Conservation (phyloP, 2,797 vertebrate genomes). For the Acanthiza pusilla region DNA sequence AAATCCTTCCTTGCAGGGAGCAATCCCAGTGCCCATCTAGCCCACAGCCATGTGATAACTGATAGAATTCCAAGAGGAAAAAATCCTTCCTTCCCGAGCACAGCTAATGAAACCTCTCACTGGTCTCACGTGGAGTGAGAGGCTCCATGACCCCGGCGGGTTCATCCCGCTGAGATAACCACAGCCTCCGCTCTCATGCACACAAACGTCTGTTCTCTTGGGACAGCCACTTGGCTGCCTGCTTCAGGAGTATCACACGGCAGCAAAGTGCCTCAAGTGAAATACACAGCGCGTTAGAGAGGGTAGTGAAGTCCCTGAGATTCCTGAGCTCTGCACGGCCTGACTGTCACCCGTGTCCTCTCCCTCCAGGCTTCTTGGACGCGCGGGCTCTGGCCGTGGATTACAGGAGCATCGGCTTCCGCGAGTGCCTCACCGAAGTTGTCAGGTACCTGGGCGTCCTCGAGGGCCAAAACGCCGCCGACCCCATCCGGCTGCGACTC, state of each 20-base stretch:
- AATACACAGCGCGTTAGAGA: constrained; percentile 35
- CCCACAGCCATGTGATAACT: background rate
- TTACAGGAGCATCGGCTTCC: constrained; percentile 91
- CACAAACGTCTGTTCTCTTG: constrained; percentile 44
- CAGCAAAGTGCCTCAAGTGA: constrained; percentile 70
- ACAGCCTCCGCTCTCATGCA: background rate
- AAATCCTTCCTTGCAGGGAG: background rate
- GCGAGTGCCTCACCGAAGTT: constrained; percentile 92
- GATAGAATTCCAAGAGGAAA: background rate
- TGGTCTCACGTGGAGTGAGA: constrained; percentile 13
- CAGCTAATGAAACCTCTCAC: background rate
- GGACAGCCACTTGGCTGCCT: constrained; percentile 64
- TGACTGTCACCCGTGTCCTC: background rate
- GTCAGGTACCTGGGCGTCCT: constrained; percentile 88
- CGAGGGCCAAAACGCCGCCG: constrained; percentile 83
- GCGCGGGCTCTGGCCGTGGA: constrained; percentile 88
- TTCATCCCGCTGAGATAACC: constrained; percentile 49
- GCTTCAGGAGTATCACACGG: constrained; percentile 40
- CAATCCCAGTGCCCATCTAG: background rate
- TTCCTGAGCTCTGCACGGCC: background rate
- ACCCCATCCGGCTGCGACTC: constrained; percentile 88
- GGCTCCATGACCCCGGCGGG: constrained; percentile 42
- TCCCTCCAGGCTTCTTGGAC: constrained; percentile 86
- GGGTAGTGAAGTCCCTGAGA: background rate
- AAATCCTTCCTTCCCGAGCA: background rate